phyloP scores from a whole-genome alignment of 1,140 invertebrate species.

The Bursaphelenchus mucronatus region DNA sequence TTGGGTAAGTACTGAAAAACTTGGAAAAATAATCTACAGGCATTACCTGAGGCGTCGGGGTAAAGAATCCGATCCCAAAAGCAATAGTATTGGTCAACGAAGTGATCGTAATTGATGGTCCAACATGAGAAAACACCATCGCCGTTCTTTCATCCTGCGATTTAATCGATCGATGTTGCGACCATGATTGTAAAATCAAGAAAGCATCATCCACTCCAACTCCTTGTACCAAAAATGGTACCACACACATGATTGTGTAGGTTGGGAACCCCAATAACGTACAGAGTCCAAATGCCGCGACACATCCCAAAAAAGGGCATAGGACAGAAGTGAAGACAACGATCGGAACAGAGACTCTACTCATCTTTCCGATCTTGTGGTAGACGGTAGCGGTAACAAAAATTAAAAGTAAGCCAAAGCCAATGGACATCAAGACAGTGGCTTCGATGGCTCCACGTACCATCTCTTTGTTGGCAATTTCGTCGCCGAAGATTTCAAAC shows the following conservation, averaged over 20 bases:
- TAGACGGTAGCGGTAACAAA: conserved; percentile 52
- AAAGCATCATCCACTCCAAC: conserved; percentile 52
- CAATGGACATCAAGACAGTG: conserved; percentile 56
- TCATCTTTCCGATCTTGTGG: conserved; percentile 27
- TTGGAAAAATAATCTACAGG: not conserved
- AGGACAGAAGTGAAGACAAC: conserved; percentile 49
- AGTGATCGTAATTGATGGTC: conserved; percentile 57
- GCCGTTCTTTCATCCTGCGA: conserved; percentile 32
- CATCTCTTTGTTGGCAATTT: conserved; percentile 52
- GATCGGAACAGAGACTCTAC: conserved; percentile 18
- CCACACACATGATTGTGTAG: conserved; percentile 60
- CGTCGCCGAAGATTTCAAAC: conserved; percentile 53
- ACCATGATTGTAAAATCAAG: conserved; percentile 56
- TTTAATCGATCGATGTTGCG: conserved; percentile 37
- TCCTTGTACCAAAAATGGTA: conserved; percentile 49
- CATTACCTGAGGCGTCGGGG: conserved; percentile 56
- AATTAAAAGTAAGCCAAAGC: conserved; percentile 49
- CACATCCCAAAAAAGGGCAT: conserved; percentile 51
- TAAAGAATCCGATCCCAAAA: conserved; percentile 56
- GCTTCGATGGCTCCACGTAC: conserved; percentile 47
- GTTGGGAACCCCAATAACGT: conserved; percentile 54
- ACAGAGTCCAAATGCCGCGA: conserved; percentile 53
- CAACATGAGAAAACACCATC: conserved; percentile 41
- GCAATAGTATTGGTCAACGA: conserved; percentile 55
- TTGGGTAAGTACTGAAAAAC: not conserved